These are phyloP conservation scores for Melangyna quadrimaculata DNA, from an alignment of 2,888 invertebrate genomes.

Conservation along the genomic window DNA sequence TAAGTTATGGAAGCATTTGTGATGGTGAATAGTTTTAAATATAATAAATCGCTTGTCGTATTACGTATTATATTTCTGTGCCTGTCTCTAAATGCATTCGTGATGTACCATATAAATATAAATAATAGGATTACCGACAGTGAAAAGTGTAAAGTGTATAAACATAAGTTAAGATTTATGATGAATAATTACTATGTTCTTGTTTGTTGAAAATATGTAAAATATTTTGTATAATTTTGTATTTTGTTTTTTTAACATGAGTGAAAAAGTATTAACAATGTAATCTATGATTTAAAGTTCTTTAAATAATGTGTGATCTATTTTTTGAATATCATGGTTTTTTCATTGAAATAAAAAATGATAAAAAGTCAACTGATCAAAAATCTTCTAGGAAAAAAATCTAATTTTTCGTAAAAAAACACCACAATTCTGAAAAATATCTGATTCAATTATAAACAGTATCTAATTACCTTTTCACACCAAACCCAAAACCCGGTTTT, in stretches of 20 bases:
- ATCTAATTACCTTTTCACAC: too few species aligned
- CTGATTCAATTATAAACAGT: too few species aligned
- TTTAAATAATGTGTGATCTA: too few species aligned
- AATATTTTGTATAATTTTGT: neutral
- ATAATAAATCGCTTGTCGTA: neutral
- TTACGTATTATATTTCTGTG: neutral
- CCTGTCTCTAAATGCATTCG: neutral
- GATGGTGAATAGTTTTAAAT: slow-evolving; percentile 33
- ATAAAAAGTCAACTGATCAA: too few species aligned
- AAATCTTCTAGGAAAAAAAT: too few species aligned
- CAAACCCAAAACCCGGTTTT: too few species aligned
- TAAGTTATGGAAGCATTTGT: slow-evolving; percentile 66
- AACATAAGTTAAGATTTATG: neutral
- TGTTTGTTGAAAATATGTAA: neutral
- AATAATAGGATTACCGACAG: neutral
- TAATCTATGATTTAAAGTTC: neutral
- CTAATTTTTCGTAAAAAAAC: too few species aligned
- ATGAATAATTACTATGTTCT: too few species aligned
- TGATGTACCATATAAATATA: neutral
- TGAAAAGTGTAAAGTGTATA: slow-evolving; percentile 12
- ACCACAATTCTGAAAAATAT: too few species aligned
- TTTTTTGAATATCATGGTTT: too few species aligned
- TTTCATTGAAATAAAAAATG: too few species aligned
- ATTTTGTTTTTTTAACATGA: neutral
- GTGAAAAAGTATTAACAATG: neutral